Evolutionary conservation across 2,797 vertebrate species (phyloP).

Genomic region (Sarcophilus harrisii): DNA sequence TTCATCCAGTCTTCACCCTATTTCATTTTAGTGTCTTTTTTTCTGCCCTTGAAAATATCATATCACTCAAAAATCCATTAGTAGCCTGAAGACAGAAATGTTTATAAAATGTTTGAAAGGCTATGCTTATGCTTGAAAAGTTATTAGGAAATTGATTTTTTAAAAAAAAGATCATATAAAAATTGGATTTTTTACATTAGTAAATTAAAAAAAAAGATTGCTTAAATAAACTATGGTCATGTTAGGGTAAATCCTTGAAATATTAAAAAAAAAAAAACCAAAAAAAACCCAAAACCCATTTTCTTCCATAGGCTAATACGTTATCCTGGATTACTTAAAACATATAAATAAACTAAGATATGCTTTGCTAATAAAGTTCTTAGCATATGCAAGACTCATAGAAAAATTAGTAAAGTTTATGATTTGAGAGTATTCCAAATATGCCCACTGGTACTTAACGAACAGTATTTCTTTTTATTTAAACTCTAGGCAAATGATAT

Average conservation of each 20-base stretch:
- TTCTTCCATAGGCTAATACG: conserved; percentile 43
- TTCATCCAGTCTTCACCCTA: background rate
- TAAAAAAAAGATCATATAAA: conserved; percentile 11
- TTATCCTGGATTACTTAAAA: conserved; percentile 49
- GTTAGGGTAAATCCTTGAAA: conserved; percentile 17
- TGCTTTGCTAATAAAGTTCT: conserved; percentile 72
- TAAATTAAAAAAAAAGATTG: conserved; percentile 24
- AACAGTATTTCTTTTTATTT: conserved; percentile 6
- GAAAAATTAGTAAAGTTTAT: conserved; percentile 71
- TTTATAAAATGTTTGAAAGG: conserved; percentile 28
- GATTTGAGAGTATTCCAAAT: conserved; percentile 68
- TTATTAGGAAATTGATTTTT: conserved; percentile 57
- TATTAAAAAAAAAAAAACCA: conserved; percentile 32
- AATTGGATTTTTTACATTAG: conserved; percentile 27
- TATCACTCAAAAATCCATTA: conserved; percentile 24
- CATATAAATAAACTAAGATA: conserved; percentile 61
- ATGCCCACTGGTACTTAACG: conserved; percentile 49
- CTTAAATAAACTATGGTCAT: conserved; percentile 25
- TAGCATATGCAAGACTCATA: conserved; percentile 32
- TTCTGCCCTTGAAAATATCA: conserved; percentile 1
- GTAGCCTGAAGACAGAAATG: conserved; percentile 38
- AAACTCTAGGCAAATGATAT: conserved; percentile 48
- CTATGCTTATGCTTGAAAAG: conserved; percentile 37
- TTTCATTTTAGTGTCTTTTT: conserved; percentile 39
- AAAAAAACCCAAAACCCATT: no score